Conservation (phyloP, 2,888 invertebrate genomes). For the Folsomia candida region DNA sequence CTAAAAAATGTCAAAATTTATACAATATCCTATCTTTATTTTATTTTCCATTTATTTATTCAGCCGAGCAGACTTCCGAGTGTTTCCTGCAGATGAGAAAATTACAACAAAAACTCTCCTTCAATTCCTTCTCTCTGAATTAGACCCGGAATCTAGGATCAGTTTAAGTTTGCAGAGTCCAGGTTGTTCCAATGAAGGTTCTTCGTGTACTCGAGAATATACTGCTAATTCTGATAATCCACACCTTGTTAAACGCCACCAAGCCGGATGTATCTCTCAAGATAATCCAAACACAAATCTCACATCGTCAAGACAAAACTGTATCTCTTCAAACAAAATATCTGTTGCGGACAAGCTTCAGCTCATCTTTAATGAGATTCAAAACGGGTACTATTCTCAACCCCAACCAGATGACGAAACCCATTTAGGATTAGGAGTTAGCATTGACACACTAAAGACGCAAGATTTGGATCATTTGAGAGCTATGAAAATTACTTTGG, state of each 20-base stretch:
- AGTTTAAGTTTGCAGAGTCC: slow-evolving; percentile 42
- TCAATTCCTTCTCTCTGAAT: slow-evolving; percentile 43
- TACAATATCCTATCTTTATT: too few relatives aligned
- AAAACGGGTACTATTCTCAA: not conserved
- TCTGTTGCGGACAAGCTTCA: not conserved
- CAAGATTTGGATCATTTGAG: slow-evolving; percentile 43
- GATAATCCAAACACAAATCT: not conserved
- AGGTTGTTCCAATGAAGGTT: slow-evolving; percentile 22
- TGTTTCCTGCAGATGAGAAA: slow-evolving; percentile 39
- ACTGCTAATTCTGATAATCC: not conserved
- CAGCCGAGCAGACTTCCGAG: slow-evolving; percentile 40
- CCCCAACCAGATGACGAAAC: not conserved
- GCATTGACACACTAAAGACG: slow-evolving; percentile 23
- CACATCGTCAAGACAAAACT: not conserved
- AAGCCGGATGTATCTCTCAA: slow-evolving; percentile 2
- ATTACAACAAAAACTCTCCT: slow-evolving; percentile 41
- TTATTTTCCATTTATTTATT: not conserved
- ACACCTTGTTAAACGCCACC: not conserved
- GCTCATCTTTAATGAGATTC: not conserved
- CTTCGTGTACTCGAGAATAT: not conserved
- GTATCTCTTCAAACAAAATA: not conserved
- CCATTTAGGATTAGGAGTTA: not conserved
- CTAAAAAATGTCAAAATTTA: too few relatives aligned
- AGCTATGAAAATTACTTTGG: slow-evolving; percentile 38
- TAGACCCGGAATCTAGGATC: slow-evolving; percentile 42